A percentile compares a stretch with the other conserved stretches of the same genome.
phyloP scores from a whole-genome alignment of 2,797 vertebrate species.

The Protonibea diacanthus region DNA sequence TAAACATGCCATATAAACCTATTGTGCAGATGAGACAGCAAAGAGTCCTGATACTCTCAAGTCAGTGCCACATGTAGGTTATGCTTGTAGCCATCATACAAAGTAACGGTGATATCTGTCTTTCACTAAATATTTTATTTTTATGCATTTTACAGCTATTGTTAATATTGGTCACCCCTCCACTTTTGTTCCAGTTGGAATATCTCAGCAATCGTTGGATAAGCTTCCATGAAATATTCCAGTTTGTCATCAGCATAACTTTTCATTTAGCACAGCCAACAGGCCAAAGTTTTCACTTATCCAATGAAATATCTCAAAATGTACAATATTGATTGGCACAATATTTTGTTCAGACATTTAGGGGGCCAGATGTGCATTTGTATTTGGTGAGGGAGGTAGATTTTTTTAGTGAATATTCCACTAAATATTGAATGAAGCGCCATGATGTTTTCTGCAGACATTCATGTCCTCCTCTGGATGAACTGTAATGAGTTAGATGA shows the following conservation, averaged over 20 bases:
- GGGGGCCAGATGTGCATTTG: not conserved
- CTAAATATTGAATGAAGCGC: not conserved
- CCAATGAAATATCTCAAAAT: not conserved
- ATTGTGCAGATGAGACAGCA: constrained; percentile 29
- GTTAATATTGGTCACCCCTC: not conserved
- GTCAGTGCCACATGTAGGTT: constrained; percentile 17
- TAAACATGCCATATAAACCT: constrained; percentile 4
- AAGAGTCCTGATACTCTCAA: constrained; percentile 18
- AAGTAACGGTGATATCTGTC: constrained; percentile 8
- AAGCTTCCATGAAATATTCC: too few relatives aligned
- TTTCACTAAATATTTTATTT: constrained; percentile 4
- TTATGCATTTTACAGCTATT: not conserved
- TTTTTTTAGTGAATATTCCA: not conserved
- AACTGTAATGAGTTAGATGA: not conserved
- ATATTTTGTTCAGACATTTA: not conserved
- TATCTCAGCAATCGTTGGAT: not conserved
- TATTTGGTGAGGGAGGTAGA: not conserved
- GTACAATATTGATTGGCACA: not conserved
- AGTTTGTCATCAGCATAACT: too few relatives aligned
- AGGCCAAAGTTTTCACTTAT: not conserved
- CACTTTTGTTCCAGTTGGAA: not conserved
- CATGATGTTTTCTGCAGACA: too few relatives aligned
- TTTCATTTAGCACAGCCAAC: not conserved
- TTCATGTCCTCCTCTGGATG: not conserved
- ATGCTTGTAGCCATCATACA: not conserved